These are phyloP conservation scores for Drosophila monieri DNA, from an alignment of 2,888 invertebrate genomes.

Conservation along the genomic window DNA sequence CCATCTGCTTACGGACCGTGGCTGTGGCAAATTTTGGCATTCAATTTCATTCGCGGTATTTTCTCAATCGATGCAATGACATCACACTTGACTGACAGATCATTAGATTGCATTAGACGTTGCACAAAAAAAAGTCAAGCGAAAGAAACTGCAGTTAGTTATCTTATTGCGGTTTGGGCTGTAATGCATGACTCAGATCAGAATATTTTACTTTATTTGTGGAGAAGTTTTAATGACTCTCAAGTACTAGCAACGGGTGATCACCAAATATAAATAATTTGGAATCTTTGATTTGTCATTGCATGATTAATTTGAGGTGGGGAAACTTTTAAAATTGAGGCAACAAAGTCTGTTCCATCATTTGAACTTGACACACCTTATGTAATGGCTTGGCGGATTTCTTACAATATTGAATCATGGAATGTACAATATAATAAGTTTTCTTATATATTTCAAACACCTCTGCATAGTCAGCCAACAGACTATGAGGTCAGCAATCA, in stretches of 20 bases:
- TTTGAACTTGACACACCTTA: constrained; percentile 16
- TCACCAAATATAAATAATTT: constrained; percentile 27
- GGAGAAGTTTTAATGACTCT: constrained; percentile 22
- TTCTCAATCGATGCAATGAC: constrained; percentile 55
- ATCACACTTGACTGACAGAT: constrained; percentile 48
- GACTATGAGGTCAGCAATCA: constrained; percentile 26
- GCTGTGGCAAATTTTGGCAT: constrained; percentile 58
- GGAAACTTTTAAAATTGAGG: constrained; percentile 1
- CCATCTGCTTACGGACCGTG: constrained; percentile 66
- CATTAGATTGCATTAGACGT: constrained; percentile 33
- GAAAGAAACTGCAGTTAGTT: constrained; percentile 10
- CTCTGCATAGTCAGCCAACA: background rate
- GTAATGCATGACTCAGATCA: constrained; percentile 18
- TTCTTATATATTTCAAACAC: background rate
- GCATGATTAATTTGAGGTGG: constrained; percentile 27
- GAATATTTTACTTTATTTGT: background rate
- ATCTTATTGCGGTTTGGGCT: constrained; percentile 17
- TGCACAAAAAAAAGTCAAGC: constrained; percentile 18
- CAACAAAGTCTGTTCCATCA: background rate
- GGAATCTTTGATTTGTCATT: constrained; percentile 35
- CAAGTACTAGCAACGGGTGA: constrained; percentile 14
- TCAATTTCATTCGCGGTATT: constrained; percentile 49
- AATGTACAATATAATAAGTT: background rate
- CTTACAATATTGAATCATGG: background rate
- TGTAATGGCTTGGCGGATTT: background rate